Evolutionary conservation across 2,888 invertebrate genomes (phyloP).

Genomic region (Nephrotoma appendiculata): DNA sequence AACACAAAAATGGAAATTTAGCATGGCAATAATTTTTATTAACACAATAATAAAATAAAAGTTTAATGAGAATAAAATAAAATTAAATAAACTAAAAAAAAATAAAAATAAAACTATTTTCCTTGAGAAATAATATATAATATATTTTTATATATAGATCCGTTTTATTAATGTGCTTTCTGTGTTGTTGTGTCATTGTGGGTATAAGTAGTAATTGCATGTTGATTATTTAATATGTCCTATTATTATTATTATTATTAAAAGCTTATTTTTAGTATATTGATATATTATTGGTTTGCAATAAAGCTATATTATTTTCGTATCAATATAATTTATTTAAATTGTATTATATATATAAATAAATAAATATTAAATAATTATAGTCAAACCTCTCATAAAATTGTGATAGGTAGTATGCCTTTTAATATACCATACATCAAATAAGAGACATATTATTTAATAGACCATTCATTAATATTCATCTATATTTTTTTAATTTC

Average conservation of each 20-base stretch:
- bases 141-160: neutral
- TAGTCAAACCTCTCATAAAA: neutral
- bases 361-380: neutral
- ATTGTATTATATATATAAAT: neutral
- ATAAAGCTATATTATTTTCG: neutral
- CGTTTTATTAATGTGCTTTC: neutral
- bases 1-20: neutral
- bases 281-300: neutral
- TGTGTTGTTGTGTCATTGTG: neutral
- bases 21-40: neutral
- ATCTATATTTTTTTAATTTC: neutral
- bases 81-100: neutral
- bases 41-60: neutral
- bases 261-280: neutral
- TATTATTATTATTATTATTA: neutral
- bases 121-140: neutral
- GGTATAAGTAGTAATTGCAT: neutral
- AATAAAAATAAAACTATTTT: neutral
- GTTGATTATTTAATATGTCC: neutral
- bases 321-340: neutral
- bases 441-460: neutral
- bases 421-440: neutral
- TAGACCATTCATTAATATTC: neutral
- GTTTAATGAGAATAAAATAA: neutral
- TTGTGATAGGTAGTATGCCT: neutral